Evolutionary conservation across 2,113 vertebrate genomes (phyloP), one percentile per base, ranked within the genome.

Genomic region (Spea multiplicata): DNA sequence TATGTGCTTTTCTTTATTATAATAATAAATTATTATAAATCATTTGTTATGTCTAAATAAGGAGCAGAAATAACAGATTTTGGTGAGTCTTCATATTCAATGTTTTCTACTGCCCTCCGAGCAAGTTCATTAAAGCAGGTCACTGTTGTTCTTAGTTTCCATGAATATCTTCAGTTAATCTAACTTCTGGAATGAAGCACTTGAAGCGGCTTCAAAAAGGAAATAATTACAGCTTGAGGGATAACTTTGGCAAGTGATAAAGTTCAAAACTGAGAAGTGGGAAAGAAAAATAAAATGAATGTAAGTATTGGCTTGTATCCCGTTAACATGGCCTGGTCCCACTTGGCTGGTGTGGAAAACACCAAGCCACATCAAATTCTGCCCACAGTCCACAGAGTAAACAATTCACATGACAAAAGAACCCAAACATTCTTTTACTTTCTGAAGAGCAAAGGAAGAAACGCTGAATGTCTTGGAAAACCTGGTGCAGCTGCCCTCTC

Each of bases 401-500:
- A 73, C 44, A 30, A 68, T 68, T 61, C 65, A 61, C 62, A 74
- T 71, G 77, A 79, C 70, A 79, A 68, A 77, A 55, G 57, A 67
- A 10, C 46, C 59, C 57, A 49, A 80, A 61, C 45, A 49, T 74
- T 80, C 44, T 50, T 80, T 68, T 74, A 74, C 59, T 68, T 68
- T 45, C 17, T 66, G 61, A 74, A 44, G 53, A 80, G 55, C 50
- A 80, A 74, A 80, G 71, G n/a, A 66, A 59, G 8, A 59, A 30
- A 65, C 62, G 57, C 5, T 73, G 53, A 82, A 77, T 84, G 57
- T 90, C 88, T 90, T 90, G 86, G 88, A 92, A 92, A 92, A 83
- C 84, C 82, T 75, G 66, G 67, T 82, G 89, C 94, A 96, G 95
- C 95, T 98, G 95, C 94, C 92, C 87, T 91, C 91, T 86, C 83